Base-by-base conservation (phyloP, 2,797 vertebrate genomes). In the Ctenopoma kingsleyae region DNA sequence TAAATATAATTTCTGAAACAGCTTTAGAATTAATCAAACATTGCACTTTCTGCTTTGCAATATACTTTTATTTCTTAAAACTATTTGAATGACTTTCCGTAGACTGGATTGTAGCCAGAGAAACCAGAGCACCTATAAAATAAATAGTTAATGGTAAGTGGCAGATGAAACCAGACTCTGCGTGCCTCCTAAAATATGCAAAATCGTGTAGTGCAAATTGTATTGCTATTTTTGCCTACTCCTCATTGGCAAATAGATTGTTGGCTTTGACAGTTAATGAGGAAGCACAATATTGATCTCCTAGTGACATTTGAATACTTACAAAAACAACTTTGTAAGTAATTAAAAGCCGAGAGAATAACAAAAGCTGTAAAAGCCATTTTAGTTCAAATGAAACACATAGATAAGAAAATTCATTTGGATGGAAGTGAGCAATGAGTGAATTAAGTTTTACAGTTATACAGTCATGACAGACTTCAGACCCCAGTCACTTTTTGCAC, bases 191-290 rank as follows among this genome's bases (percentile, higher is more conserved):
- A 30, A 75, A 61, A 71, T 62, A 80, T 50, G 58, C 2, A 46
- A 71, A 51, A 60, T 57, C 41, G 67, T 65, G 54, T 22, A 46
- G 66, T 55, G 55, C 48, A 58, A 66, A 77, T 77, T 67, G 22
- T n/a, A 1, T 3, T 35, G 65, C 65, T 76, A 67, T 76, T 64
- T 72, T 12, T 22, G 55, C 13, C 35, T n/a, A 16, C 47, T 36
- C 38, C 30, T 23, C 15, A 22, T 62, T 56, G 57, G 53, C 49
- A 60, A 44, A 36, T 38, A n/a, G 8, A 52, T 43, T 41, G 68
- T 78, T 78, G 69, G 40, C 41, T 84, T 70, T 73, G 61, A 67
- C 43, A 76, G 51, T 59, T 20, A 44, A 41, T n/a, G 43, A 38
- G 12, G 20, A 58, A 20, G 43, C 3, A 20, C 16, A 41, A 6